Base-by-base conservation (phyloP, 2,888 invertebrate species). In the Cheiracanthium punctorium region DNA sequence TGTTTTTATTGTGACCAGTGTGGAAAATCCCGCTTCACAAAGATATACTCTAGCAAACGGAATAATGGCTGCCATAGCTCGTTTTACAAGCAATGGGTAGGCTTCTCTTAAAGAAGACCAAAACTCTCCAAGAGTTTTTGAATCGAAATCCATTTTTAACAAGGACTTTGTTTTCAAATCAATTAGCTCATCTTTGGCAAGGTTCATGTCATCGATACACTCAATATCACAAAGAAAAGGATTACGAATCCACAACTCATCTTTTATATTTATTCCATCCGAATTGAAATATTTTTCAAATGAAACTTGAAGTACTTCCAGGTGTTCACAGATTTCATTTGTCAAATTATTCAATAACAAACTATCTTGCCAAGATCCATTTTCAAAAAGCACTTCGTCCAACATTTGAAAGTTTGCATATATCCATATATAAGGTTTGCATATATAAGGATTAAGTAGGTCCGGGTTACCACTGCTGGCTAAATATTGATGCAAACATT, bases 171-270 rank as follows among this genome's bases (percentile, higher is more conserved):
- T 76, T 76, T 41, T 65, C 33, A 76, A 64, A 65, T 76, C 41
- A 65, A 76, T 76, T 65, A 65, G 75, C 65, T 64, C 64, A 76
- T 76, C 65, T 65, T 65, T 65, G 75, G 29, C 64, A 76, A 76
- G 41, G 65, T 76, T 65, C 64, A 77, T 77, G 69, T 77, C 77
- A 69, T 77, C 77, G 67, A 77, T 77, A 77, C 77, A 77, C 48
- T 77, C 67, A 77, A 69, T 77, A 77, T 77, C 77, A 77, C 77
- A 77, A 77, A 67, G 77, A 77, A 77, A 77, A 77, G 77, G 77
- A 77, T 77, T 77, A 77, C 77, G 77, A 77, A 77, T 77, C 77
- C 77, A 77, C 77, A 77, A 77, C 77, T 67, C 74, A 58, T 74
- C 74, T 74, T 74, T 74, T 74, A 58, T 74, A 74, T 58, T 74